Percentiles rank a stretch among this genome's conserved stretches.
These are phyloP conservation scores for Erebia aethiops DNA, from an alignment of 2,888 invertebrate species.

Conservation along the genomic window DNA sequence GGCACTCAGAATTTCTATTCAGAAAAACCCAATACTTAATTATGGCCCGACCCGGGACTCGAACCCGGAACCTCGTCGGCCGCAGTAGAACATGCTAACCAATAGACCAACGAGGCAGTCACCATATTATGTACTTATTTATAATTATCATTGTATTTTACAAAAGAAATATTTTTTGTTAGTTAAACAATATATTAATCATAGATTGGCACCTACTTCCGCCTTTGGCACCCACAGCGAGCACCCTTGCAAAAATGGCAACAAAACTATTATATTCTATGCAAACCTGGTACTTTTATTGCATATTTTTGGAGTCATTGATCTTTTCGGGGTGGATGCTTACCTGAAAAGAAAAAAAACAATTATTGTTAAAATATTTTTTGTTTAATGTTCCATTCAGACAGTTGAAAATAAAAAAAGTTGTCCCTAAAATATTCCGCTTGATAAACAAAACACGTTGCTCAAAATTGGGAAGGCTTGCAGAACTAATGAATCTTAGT, in stretches of 20 bases:
- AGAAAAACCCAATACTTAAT: too few relatives aligned
- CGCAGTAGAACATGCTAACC: too few relatives aligned
- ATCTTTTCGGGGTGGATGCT: not conserved
- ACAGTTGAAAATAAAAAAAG: too few relatives aligned
- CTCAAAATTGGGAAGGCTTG: not conserved
- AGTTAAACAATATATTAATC: too few relatives aligned
- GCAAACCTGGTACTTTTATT: conserved; percentile 12
- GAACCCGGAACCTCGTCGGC: too few relatives aligned
- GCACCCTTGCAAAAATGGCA: conserved; percentile 3
- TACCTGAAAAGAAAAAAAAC: conserved; percentile 11
- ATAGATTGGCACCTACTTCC: not conserved
- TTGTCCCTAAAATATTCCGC: not conserved
- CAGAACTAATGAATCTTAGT: not conserved
- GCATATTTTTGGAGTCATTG: conserved; percentile 12
- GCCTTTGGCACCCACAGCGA: not conserved
- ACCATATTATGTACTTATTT: too few relatives aligned
- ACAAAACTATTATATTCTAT: not conserved
- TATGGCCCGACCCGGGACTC: too few relatives aligned
- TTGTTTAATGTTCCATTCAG: too few relatives aligned
- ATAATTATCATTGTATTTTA: too few relatives aligned
- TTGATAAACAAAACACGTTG: not conserved
- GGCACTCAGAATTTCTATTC: too few relatives aligned
- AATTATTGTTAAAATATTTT: not conserved
- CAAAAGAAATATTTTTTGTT: too few relatives aligned
- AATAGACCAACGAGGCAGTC: too few relatives aligned